Evolutionary conservation across 2,888 invertebrate genomes (phyloP), one percentile per base, ranked within the genome.

Genomic region (Nineta flava): DNA sequence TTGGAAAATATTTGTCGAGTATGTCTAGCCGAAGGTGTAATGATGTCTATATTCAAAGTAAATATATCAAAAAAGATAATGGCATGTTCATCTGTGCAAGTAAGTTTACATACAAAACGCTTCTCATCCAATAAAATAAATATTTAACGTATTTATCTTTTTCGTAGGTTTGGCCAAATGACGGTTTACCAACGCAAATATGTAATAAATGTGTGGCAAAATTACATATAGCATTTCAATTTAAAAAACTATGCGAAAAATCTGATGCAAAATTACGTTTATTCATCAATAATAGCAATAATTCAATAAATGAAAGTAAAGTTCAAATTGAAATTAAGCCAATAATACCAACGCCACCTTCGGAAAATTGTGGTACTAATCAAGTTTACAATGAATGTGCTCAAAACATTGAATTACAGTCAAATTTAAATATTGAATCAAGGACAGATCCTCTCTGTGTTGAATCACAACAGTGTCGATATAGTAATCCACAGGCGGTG

Each of bases 41-140:
- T 67, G 65, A 65, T 69, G 66, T 65, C 68, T 15, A 62, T 70
- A 50, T 70, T 69, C 56, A 68, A 68, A 63, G 68, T 69, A 32
- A 66, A 66, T 53, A 62, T 69, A 50, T 67, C 64, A 4, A 68
- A 67, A 56, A 70, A 69, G 56, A 63, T 70, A 54, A 70, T 69
- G 68, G 60, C 68, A 32, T 69, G 68, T 60, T 63, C 69, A 43
- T 61, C 66, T 46, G 63, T 69, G 41, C 69, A 70, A 63, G 70
- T 69, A 57, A 54, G 48, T 46, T 32, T 41, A 42, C 40, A 16
- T 43, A 49, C 43, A 34, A 34, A 50, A 44, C 15, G 10, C 26
- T 47, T 48, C 34, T 48, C 12, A 38, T 40, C 9, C 9, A 19
- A 21, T 32, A 40, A 10, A 13, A 26, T 26, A n/a, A 32, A 38